phyloP scores from a whole-genome alignment of 1,140 invertebrate species.

The Drosophila auraria region DNA sequence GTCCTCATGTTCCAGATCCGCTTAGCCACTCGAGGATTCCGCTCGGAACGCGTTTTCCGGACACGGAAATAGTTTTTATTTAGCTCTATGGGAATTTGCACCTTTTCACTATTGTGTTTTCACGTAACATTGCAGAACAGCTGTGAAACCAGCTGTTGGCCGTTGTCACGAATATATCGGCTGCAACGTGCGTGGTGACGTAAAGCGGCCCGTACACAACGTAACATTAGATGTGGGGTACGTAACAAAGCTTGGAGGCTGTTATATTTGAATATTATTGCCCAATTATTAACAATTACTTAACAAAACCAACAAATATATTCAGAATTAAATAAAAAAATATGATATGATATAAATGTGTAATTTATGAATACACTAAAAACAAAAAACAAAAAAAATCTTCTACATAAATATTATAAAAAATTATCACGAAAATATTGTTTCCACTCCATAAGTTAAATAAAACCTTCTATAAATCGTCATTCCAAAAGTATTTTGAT shows the following conservation, averaged over 20 bases:
- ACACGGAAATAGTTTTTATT: slow-evolving; percentile 41
- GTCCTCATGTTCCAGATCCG: slow-evolving; percentile 29
- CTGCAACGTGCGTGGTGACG: slow-evolving; percentile 31
- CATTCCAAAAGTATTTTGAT: no score
- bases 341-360: no score
- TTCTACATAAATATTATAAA: no score
- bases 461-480: no score
- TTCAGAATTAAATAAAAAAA: no score
- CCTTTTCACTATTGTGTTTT: slow-evolving; percentile 65
- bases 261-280: background rate
- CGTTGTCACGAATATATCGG: slow-evolving; percentile 13
- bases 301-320: no score
- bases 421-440: no score
- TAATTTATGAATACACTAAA: no score
- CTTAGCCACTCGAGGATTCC: background rate
- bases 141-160: slow-evolving; percentile 53
- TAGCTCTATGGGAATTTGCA: slow-evolving; percentile 42
- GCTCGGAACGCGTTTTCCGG: background rate
- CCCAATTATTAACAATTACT: no score
- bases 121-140: slow-evolving; percentile 72
- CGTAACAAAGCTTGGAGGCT: background rate
- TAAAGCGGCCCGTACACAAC: background rate
- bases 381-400: no score
- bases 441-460: no score
- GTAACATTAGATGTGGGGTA: background rate